Conservation (phyloP, 2,888 invertebrate genomes). For the Tridacna gigas region DNA sequence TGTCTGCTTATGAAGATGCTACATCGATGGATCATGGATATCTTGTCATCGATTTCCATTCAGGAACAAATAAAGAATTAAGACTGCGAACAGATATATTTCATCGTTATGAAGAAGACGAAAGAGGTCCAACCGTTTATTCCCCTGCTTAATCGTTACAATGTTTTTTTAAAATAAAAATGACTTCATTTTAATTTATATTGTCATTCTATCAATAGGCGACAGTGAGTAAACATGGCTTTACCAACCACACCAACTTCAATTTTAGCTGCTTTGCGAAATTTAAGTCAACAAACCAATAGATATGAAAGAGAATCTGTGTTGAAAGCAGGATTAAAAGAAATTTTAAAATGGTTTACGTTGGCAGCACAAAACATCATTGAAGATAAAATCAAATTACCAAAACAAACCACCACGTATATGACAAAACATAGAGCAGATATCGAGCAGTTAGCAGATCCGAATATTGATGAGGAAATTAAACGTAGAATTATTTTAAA, state of each 20-base stretch:
- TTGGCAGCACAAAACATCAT: too few relatives aligned
- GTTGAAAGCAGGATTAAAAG: constrained; percentile 15
- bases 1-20: constrained; percentile 8
- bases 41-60: constrained; percentile 22
- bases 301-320: constrained; percentile 3
- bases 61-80: neutral
- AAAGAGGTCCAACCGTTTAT: constrained; percentile 12
- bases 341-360: constrained; percentile 23
- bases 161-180: too few relatives aligned
- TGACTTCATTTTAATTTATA: too few relatives aligned
- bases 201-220: too few relatives aligned
- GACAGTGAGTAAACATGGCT: constrained; percentile 4
- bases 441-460: neutral
- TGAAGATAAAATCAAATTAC: constrained; percentile 4
- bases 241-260: neutral
- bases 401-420: constrained; percentile 12
- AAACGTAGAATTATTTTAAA: constrained; percentile 21
- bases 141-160: neutral
- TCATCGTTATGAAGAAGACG: neutral
- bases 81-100: constrained; percentile 25
- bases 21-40: constrained; percentile 2
- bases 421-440: constrained; percentile 14
- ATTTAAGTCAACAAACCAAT: constrained; percentile 4
- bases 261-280: constrained; percentile 15
- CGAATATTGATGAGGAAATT: neutral